Evolutionary conservation across 2,797 vertebrate species (phyloP), one percentile per base, ranked within the genome.

Genomic region (Liparis tanakae): DNA sequence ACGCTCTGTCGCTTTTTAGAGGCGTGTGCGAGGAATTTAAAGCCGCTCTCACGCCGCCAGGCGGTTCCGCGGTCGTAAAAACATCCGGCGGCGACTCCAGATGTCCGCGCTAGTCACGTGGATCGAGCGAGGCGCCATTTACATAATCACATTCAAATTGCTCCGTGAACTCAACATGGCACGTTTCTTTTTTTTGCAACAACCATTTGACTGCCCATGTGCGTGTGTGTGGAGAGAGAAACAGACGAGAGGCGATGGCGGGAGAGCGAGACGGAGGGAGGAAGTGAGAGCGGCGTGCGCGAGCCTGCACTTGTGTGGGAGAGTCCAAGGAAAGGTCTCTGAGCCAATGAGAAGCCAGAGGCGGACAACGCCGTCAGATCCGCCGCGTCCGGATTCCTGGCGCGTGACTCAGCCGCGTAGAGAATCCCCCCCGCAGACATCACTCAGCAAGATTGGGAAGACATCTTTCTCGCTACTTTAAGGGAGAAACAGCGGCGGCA

Each of bases 81-180:
- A 30, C 78, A 79, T 80, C 68, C 61, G 88, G 36, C 67, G 34
- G 63, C 17, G 87, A 87, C 82, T 87, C 79, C 84, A 88, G 86
- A 89, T 91, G 88, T 89, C 82, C 82, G 68, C 64, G 43, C 67
- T 76, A 30, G 80, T 67, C 60, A 70, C 79, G 66, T 39, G 73
- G 88, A 89, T 89, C 82, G 83, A 77, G 74, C 70, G 37, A 61
- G 70, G 25, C 44, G 62, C 64, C 71, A 89, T 91, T 92, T 90
- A 57, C 87, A 92, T 91, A 91, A 91, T 91, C 76, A 85, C 76
- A 87, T 84, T 86, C 69, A 89, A 87, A 89, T 80, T 79, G 73
- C 78, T 86, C 76, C 74, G 85, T 87, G 79, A 90, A 90, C 59
- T 67, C 63, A 79, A 79, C 51, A 70, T 33, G 55, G 51, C 61